Conservation (phyloP, 2,888 invertebrate genomes). For the Baronia brevicornis region DNA sequence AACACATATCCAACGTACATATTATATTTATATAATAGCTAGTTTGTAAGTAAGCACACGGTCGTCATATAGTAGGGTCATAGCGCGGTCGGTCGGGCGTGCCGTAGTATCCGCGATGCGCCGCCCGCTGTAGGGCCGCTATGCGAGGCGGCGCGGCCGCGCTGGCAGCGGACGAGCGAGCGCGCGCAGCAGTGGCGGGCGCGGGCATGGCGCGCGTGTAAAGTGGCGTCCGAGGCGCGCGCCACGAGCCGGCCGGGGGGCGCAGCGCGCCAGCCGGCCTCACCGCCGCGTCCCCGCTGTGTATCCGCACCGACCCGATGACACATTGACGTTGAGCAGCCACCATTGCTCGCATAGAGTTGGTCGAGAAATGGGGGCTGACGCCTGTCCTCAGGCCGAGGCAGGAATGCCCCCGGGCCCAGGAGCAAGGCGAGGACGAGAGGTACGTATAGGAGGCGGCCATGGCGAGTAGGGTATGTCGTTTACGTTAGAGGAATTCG, state of each 20-base stretch:
- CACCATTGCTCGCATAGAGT: conserved; percentile 98
- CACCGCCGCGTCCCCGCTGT: conserved; percentile 52
- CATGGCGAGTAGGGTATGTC: conserved; percentile 38
- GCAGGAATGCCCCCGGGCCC: conserved; percentile 92
- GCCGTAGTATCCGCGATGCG: conserved; percentile 48
- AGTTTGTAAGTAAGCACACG: conserved; percentile 17
- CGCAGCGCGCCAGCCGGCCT: conserved; percentile 62
- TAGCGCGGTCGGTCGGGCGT: conserved; percentile 43
- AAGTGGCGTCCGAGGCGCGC: conserved; percentile 51
- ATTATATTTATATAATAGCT: conserved; percentile 32
- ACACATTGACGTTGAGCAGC: conserved; percentile 77
- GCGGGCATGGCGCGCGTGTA: conserved; percentile 41
- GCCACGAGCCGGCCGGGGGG: conserved; percentile 57
- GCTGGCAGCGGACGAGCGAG: conserved; percentile 24
- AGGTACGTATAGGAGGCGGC: conserved; percentile 72
- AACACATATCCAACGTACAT: conserved; percentile 30
- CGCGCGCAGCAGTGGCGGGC: conserved; percentile 37
- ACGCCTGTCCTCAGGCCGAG: conserved; percentile 98
- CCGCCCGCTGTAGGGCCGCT: conserved; percentile 32
- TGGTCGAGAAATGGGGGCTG: conserved; percentile 98
- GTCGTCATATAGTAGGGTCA: conserved; percentile 27
- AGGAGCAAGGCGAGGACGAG: conserved; percentile 81
- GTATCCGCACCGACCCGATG: conserved; percentile 62
- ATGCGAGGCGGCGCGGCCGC: conserved; percentile 37
- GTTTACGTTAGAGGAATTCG: conserved; percentile 29